Percentiles rank a stretch among this genome's conserved stretches.
These are phyloP conservation scores for Phocoena sinus DNA, from an alignment of 2,113 vertebrate species.

Conservation along the genomic window DNA sequence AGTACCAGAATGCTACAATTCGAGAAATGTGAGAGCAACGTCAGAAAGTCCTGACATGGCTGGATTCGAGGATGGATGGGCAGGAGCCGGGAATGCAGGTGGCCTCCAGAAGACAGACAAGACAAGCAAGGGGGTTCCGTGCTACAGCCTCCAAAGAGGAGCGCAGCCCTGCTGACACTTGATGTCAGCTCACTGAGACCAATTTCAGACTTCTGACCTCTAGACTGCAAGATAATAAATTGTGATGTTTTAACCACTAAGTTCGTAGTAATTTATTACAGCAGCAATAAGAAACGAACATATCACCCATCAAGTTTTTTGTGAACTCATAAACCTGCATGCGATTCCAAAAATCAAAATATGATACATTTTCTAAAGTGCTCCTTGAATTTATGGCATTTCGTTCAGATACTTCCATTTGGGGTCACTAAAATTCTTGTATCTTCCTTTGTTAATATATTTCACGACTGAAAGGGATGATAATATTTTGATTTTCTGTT, in stretches of 20 bases:
- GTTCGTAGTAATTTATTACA: neutral
- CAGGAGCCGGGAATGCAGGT: accelerated
- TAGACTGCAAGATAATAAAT: neutral
- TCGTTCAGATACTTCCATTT: neutral
- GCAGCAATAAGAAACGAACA: neutral
- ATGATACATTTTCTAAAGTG: neutral
- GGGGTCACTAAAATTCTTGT: neutral
- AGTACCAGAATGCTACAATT: no score
- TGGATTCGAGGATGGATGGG: neutral
- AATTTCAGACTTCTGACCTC: neutral
- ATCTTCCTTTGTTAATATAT: neutral
- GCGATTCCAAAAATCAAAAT: neutral
- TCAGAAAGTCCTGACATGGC: neutral
- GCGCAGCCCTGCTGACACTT: neutral
- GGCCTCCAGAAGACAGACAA: neutral
- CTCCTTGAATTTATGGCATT: neutral
- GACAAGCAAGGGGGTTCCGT: neutral
- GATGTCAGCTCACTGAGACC: neutral
- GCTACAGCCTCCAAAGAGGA: neutral
- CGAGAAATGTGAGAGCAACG: neutral
- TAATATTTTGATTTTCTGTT: neutral
- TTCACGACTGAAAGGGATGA: neutral
- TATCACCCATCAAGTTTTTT: neutral
- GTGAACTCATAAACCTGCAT: neutral
- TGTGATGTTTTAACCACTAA: neutral